These are phyloP conservation scores for Drepanosiphum platanoidis DNA, from an alignment of 2,888 invertebrate species.

Conservation along the genomic window DNA sequence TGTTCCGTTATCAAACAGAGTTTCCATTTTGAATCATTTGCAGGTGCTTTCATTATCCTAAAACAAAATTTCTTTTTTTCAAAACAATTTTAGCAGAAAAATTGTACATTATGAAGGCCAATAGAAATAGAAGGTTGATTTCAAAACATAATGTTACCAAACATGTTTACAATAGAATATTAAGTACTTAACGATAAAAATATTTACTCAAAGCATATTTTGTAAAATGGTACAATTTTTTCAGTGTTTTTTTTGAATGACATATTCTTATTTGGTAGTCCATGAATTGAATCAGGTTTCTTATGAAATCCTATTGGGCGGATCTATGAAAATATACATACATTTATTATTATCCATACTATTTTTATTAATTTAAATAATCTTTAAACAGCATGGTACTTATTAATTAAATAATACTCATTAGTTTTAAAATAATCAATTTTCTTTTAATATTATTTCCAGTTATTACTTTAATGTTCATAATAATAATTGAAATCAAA, in stretches of 20 bases:
- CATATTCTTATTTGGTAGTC: neutral
- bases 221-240: constrained; percentile 48
- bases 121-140: neutral
- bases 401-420: no score
- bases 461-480: no score
- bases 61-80: no score
- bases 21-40: constrained; percentile 29
- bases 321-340: constrained; percentile 25
- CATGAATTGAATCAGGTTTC: constrained; percentile 7
- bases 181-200: neutral
- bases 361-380: neutral
- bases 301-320: neutral
- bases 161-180: neutral
- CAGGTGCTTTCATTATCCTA: constrained; percentile 14
- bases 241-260: neutral
- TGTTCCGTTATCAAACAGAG: constrained; percentile 39
- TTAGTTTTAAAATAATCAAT: no score
- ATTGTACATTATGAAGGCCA: neutral
- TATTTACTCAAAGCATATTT: constrained; percentile 57
- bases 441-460: no score
- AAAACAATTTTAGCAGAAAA: no score
- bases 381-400: no score
- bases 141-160: no score
- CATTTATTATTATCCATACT: no score
- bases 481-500: no score